phyloP scores from a whole-genome alignment of 2,797 vertebrate species.

The Rhodeus uyekii region DNA sequence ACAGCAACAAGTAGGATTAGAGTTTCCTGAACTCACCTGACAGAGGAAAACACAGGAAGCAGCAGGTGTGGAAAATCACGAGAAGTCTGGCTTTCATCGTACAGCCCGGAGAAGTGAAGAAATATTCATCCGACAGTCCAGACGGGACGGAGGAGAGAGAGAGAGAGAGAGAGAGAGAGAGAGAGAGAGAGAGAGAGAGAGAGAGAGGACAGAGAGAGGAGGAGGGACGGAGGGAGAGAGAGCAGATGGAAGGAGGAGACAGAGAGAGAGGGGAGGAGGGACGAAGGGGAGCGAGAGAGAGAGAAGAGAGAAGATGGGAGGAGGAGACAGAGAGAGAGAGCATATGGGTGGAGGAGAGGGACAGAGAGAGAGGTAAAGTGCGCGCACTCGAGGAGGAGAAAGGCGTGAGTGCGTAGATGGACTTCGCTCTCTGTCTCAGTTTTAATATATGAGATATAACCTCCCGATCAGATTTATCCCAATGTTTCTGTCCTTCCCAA shows the following conservation, averaged over 20 bases:
- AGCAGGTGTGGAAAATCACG: conserved; percentile 52
- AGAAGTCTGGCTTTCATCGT: conserved; percentile 64
- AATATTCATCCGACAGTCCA: conserved; percentile 47
- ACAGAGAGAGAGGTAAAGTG: conserved; percentile 21
- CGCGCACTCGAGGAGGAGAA: no score
- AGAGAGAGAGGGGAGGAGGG: background rate
- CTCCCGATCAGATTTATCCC: background rate
- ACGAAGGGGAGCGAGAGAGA: background rate
- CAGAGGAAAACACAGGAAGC: conserved; percentile 60
- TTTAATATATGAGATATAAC: background rate
- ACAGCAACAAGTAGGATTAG: conserved; percentile 45
- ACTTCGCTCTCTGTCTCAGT: background rate
- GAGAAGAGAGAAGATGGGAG: background rate
- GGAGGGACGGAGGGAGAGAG: conserved; percentile 42
- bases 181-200: conserved; percentile 4
- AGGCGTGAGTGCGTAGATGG: no score
- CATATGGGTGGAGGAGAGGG: background rate
- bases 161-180: conserved; percentile 3
- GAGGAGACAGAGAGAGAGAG: background rate
- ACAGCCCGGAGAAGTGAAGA: conserved; percentile 47
- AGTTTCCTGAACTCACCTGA: conserved; percentile 71
- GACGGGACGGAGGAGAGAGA: background rate
- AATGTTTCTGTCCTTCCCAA: background rate
- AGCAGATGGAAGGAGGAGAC: no score
- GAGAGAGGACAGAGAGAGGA: conserved; percentile 43